phyloP scores from a whole-genome alignment of 2,888 invertebrate species.

The Scelioninae gen. 2 region DNA sequence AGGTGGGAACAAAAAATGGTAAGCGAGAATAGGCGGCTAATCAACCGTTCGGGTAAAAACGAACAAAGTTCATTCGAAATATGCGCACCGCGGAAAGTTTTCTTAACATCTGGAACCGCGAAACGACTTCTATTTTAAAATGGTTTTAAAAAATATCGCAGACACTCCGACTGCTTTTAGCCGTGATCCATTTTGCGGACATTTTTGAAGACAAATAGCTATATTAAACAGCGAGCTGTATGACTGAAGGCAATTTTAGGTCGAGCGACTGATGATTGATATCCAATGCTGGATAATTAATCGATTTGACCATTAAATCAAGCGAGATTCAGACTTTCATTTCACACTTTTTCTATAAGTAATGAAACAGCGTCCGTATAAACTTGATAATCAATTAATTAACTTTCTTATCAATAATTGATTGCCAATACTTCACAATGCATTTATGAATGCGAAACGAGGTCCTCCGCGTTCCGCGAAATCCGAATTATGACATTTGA shows the following conservation, averaged over 20 bases:
- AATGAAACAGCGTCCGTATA: background rate
- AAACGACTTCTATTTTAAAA: constrained; percentile 30
- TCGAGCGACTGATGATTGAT: constrained; percentile 53
- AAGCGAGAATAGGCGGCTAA: too few species aligned
- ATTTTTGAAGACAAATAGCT: constrained; percentile 38
- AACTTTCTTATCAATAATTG: too few species aligned
- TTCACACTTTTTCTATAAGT: too few species aligned
- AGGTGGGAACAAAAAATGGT: too few species aligned
- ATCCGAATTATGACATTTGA: too few species aligned
- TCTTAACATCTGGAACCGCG: constrained; percentile 15
- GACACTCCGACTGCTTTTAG: background rate
- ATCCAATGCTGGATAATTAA: constrained; percentile 59
- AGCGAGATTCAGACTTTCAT: constrained; percentile 22
- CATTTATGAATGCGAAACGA: too few species aligned
- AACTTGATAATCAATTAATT: background rate
- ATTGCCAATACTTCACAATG: too few species aligned
- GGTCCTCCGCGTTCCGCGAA: too few species aligned
- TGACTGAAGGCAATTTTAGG: constrained; percentile 26
- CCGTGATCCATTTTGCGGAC: constrained; percentile 32
- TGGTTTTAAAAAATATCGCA: constrained; percentile 8
- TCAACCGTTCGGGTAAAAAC: too few species aligned
- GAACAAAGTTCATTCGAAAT: background rate
- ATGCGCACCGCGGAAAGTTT: background rate
- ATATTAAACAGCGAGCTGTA: constrained; percentile 37
- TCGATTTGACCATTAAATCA: constrained; percentile 59